These are phyloP conservation scores for Cheirogaleus major DNA, from an alignment of 2,797 vertebrate genomes.

Conservation along the genomic window DNA sequence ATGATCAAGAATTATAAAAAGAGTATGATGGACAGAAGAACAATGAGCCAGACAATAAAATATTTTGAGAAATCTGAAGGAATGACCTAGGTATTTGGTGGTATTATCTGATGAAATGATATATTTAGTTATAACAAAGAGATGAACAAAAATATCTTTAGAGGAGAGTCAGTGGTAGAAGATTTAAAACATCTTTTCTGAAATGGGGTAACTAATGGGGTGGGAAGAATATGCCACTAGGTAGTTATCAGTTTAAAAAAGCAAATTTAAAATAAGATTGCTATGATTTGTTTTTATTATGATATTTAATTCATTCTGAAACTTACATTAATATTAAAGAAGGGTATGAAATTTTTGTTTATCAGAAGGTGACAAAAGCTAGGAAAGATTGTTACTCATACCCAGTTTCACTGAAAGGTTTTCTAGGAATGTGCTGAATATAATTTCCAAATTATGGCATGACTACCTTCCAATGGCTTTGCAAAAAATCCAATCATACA, in stretches of 20 bases:
- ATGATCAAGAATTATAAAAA: neutral
- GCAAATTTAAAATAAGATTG: slow-evolving; percentile 9
- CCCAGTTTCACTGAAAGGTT: slow-evolving; percentile 24
- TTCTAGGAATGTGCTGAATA: slow-evolving; percentile 26
- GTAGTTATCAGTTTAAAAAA: neutral
- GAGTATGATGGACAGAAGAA: neutral
- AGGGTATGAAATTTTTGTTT: slow-evolving; percentile 8
- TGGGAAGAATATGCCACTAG: neutral
- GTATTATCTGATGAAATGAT: neutral
- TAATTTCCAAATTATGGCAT: slow-evolving; percentile 47
- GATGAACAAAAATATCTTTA: neutral
- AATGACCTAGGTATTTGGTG: neutral
- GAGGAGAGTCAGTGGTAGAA: neutral
- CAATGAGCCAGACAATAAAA: neutral
- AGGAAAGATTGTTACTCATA: neutral
- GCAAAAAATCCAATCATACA: slow-evolving; percentile 38
- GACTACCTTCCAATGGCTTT: slow-evolving; percentile 25
- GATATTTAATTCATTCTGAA: slow-evolving; percentile 29
- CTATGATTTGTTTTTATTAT: neutral
- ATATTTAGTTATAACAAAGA: neutral
- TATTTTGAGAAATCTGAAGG: neutral
- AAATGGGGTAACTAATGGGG: neutral
- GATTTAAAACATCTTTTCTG: slow-evolving; percentile 45
- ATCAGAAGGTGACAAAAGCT: slow-evolving; percentile 14
- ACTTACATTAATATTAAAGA: slow-evolving; percentile 42